phyloP scores from a whole-genome alignment of 2,113 vertebrate species.

The Oncorhynchus tshawytscha region DNA sequence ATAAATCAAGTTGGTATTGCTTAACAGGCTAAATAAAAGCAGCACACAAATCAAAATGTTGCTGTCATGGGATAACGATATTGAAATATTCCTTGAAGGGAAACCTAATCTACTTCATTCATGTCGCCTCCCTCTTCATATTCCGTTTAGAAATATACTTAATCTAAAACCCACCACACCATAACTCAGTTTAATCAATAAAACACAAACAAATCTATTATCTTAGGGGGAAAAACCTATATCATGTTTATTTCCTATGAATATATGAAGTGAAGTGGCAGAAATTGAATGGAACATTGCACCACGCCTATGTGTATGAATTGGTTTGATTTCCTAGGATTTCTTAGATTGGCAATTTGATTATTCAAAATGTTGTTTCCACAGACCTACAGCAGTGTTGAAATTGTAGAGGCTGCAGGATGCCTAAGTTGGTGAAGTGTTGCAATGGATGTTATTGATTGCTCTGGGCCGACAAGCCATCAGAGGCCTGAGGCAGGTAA shows the following conservation, averaged over 20 bases:
- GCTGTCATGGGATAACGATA: neutral
- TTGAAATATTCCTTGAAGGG: conserved; percentile 3
- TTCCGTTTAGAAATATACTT: neutral
- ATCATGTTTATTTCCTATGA: neutral
- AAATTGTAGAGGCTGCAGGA: conserved; percentile 31
- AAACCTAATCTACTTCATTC: neutral
- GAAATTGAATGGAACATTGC: neutral
- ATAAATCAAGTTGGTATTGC: conserved; percentile 22
- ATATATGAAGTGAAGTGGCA: conserved; percentile 1
- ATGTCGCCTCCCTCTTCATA: neutral
- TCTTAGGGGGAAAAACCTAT: neutral
- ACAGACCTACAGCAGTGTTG: conserved; percentile 22
- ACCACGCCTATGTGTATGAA: neutral
- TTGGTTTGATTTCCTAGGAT: neutral
- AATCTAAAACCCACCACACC: neutral
- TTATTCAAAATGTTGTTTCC: neutral
- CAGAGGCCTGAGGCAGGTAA: conserved; percentile 39
- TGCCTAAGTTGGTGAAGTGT: conserved; percentile 40
- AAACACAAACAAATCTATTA: conserved; percentile 6
- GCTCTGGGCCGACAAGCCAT: conserved; percentile 31
- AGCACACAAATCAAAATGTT: neutral
- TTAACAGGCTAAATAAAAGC: neutral
- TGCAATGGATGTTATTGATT: conserved; percentile 51
- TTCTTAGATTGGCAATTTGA: conserved; percentile 8
- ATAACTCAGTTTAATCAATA: neutral